Conservation (phyloP, 2,797 vertebrate species). For the Crenuchus spilurus region DNA sequence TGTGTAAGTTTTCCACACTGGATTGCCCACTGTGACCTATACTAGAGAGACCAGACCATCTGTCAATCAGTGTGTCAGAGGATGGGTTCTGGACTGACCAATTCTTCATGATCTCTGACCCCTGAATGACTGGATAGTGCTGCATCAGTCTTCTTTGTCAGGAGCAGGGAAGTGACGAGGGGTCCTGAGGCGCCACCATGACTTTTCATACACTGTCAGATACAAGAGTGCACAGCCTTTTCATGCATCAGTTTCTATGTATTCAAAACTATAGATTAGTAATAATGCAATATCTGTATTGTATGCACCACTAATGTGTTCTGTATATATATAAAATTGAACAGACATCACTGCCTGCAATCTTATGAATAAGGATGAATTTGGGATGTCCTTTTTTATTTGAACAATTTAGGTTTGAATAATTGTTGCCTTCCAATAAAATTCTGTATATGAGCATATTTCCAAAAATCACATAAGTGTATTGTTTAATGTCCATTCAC, state of each 20-base stretch:
- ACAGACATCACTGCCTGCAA: constrained; percentile 10
- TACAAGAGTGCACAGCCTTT: neutral
- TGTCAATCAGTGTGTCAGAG: constrained; percentile 50
- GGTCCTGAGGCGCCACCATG: constrained; percentile 3
- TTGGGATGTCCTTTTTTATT: no score
- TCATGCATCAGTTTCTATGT: neutral
- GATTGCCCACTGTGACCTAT: constrained; percentile 34
- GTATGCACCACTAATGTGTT: neutral
- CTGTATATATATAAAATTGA: neutral
- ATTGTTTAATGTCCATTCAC: no score
- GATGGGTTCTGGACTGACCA: constrained; percentile 28
- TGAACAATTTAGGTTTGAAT: no score
- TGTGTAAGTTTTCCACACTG: constrained; percentile 26
- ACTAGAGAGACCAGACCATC: constrained; percentile 26
- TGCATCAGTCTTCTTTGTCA: constrained; percentile 44
- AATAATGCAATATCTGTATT: neutral
- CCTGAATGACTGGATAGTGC: constrained; percentile 32
- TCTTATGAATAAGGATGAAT: constrained; percentile 38
- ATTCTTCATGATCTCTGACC: constrained; percentile 51
- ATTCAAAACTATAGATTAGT: neutral
- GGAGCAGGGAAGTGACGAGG: constrained; percentile 12
- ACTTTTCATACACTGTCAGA: neutral
- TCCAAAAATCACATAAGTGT: no score
- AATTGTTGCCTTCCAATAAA: no score
- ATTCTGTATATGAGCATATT: no score